Conservation (phyloP, 2,888 invertebrate species). For the Eupithecia centaureata region DNA sequence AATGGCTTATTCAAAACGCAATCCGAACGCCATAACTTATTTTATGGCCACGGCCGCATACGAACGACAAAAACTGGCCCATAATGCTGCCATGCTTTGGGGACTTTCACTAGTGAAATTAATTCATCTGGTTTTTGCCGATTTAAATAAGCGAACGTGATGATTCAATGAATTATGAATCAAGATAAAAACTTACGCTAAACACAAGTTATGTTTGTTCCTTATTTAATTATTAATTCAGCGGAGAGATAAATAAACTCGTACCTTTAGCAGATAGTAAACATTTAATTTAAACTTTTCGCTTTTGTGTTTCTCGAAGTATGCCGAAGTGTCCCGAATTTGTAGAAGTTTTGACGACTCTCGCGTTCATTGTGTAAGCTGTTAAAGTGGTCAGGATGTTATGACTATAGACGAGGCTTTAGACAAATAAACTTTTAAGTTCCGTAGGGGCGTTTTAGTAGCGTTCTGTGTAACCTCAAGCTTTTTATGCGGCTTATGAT, state of each 20-base stretch:
- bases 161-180: slow-evolving; percentile 42
- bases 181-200: slow-evolving; percentile 34
- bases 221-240: slow-evolving; percentile 32
- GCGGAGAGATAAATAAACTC: slow-evolving; percentile 32
- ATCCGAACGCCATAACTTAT: slow-evolving; percentile 47
- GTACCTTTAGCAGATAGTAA: slow-evolving; percentile 34
- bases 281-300: slow-evolving; percentile 40
- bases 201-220: slow-evolving; percentile 38
- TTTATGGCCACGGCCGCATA: slow-evolving; percentile 40
- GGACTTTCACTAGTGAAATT: slow-evolving; percentile 42
- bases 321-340: slow-evolving; percentile 25
- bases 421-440: slow-evolving; percentile 49
- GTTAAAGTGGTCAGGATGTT: slow-evolving; percentile 52
- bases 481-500: background rate
- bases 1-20: slow-evolving; percentile 46
- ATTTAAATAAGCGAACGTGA: slow-evolving; percentile 35
- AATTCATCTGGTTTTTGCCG: slow-evolving; percentile 41
- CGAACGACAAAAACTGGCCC: slow-evolving; percentile 33
- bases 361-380: slow-evolving; percentile 33
- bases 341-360: slow-evolving; percentile 33
- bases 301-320: slow-evolving; percentile 20
- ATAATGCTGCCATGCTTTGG: slow-evolving; percentile 31
- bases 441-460: background rate
- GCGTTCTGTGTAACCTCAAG: background rate
- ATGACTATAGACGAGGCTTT: slow-evolving; percentile 47